Conservation (phyloP, 2,797 vertebrate genomes). For the Clarias laeviceps region DNA sequence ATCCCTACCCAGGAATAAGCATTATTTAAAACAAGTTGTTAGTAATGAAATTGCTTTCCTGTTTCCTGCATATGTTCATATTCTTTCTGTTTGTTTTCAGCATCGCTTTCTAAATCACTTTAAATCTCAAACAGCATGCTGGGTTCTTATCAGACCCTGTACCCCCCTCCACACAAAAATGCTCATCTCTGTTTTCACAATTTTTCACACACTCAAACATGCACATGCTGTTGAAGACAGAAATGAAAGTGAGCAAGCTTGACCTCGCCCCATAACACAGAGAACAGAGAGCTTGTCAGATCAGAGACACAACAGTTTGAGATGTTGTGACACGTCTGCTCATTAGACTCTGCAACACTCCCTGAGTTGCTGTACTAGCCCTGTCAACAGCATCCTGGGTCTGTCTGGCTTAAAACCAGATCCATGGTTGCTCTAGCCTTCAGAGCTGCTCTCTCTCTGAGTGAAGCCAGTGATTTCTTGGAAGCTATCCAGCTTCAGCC, state of each 20-base stretch:
- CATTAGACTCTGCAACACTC: conserved; percentile 74
- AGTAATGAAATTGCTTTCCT: background rate
- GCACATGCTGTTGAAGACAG: conserved; percentile 43
- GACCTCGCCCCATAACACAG: conserved; percentile 40
- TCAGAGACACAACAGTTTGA: conserved; percentile 60
- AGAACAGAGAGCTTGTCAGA: conserved; percentile 52
- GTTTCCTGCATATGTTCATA: background rate
- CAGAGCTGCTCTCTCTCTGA: background rate
- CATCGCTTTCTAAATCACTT: conserved; percentile 28
- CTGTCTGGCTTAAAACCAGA: conserved; percentile 58
- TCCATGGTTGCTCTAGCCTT: conserved; percentile 27
- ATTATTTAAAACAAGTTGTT: background rate
- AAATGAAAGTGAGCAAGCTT: conserved; percentile 41
- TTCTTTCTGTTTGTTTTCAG: conserved; percentile 30
- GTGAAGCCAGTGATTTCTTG: conserved; percentile 19
- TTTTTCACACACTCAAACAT: background rate
- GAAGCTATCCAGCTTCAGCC: background rate
- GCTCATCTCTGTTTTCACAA: background rate
- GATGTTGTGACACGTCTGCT: conserved; percentile 78
- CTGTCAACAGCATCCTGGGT: conserved; percentile 68
- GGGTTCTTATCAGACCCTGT: conserved; percentile 17
- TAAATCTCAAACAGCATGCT: conserved; percentile 20
- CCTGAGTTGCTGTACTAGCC: conserved; percentile 67
- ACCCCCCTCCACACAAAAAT: background rate
- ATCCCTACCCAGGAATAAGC: background rate